phyloP scores from a whole-genome alignment of 2,797 vertebrate species.

The Danio aesculapii region DNA sequence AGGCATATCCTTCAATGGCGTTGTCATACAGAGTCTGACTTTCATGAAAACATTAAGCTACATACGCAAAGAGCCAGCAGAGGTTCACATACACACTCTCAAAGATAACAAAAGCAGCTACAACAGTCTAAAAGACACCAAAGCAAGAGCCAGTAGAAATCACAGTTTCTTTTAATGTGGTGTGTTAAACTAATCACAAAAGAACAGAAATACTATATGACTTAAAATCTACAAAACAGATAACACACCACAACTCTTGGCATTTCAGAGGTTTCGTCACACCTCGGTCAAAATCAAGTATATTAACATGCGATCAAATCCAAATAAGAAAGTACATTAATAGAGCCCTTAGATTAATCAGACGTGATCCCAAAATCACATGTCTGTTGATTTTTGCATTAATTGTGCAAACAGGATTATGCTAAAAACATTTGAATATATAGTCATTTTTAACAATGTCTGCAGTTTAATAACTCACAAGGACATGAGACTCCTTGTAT shows the following conservation, averaged over 20 bases:
- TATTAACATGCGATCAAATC: slow-evolving; percentile 13
- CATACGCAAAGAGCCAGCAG: not conserved
- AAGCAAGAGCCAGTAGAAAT: slow-evolving; percentile 25
- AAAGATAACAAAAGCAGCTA: not conserved
- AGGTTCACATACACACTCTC: not conserved
- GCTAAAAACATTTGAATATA: not conserved
- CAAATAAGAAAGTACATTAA: slow-evolving; percentile 23
- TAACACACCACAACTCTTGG: slow-evolving; percentile 34
- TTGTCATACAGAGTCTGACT: not conserved
- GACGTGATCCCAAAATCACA: slow-evolving; percentile 33
- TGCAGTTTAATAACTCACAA: not conserved
- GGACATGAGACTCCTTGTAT: slow-evolving; percentile 1
- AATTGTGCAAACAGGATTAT: slow-evolving; percentile 40
- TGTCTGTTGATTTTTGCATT: slow-evolving; percentile 35
- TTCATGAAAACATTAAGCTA: slow-evolving; percentile 6
- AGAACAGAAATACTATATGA: not conserved
- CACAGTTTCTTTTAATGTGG: slow-evolving; percentile 33
- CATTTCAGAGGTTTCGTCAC: slow-evolving; percentile 22
- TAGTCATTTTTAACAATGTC: not conserved
- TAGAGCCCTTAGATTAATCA: slow-evolving; percentile 48
- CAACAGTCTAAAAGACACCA: not conserved
- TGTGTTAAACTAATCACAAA: slow-evolving; percentile 19
- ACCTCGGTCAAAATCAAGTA: slow-evolving; percentile 14
- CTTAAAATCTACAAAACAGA: slow-evolving; percentile 13
- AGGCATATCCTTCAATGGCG: slow-evolving; percentile 20